Evolutionary conservation across 2,888 invertebrate species (phyloP).

Genomic region (Spatulosminthurus flaviceps): DNA sequence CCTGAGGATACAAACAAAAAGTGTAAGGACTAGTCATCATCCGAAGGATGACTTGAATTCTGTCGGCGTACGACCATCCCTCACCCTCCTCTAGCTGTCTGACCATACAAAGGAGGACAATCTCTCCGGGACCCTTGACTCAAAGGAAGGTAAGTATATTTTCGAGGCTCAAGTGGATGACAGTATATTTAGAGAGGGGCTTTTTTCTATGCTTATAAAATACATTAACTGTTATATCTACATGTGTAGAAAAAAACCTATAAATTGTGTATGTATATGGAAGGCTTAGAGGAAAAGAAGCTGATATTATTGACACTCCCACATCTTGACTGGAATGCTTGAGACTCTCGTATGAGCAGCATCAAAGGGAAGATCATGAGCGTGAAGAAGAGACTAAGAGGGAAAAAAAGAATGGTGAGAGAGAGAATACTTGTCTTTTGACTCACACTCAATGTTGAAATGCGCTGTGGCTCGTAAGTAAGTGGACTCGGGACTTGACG

Average conservation of each 20-base stretch:
- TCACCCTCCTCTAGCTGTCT: background rate
- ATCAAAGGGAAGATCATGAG: conserved; percentile 15
- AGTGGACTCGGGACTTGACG: conserved; percentile 64
- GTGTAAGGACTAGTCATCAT: background rate
- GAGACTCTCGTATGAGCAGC: background rate
- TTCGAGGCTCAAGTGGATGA: background rate
- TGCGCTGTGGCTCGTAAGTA: conserved; percentile 66
- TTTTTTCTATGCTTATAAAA: background rate
- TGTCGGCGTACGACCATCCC: conserved; percentile 13
- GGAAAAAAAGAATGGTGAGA: background rate
- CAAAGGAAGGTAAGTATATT: background rate
- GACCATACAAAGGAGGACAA: conserved; percentile 5
- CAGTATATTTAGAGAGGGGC: background rate
- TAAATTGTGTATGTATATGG: background rate
- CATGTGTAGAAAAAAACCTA: too few relatives aligned
- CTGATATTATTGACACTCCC: conserved; percentile 47
- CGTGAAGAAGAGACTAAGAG: background rate
- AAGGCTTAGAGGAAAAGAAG: conserved; percentile 9
- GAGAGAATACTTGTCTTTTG: conserved; percentile 37
- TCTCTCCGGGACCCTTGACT: background rate
- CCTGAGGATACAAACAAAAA: background rate
- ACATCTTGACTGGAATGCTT: conserved; percentile 29
- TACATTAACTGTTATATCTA: too few relatives aligned
- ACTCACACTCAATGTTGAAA: conserved; percentile 77
- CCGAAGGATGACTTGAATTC: conserved; percentile 12